Percentiles rank a stretch among this genome's conserved stretches.
These are phyloP conservation scores for Erpobdella octoculata DNA, from an alignment of 2,888 invertebrate species.

Conservation along the genomic window DNA sequence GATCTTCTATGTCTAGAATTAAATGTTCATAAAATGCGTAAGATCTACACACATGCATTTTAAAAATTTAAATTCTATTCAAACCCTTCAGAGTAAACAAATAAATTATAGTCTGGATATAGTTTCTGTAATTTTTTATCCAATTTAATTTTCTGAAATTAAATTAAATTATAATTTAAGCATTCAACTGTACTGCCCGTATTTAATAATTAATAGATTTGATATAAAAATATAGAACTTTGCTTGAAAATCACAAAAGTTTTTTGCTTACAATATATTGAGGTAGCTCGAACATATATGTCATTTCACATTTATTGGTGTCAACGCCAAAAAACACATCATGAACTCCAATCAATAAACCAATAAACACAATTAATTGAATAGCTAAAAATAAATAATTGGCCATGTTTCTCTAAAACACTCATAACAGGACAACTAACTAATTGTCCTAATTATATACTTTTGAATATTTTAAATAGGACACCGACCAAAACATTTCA, in stretches of 20 bases:
- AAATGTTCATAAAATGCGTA: too few relatives aligned
- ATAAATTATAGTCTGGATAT: slow-evolving; percentile 75
- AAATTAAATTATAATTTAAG: background rate
- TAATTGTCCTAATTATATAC: too few relatives aligned
- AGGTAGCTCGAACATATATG: slow-evolving; percentile 87
- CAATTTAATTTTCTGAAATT: slow-evolving; percentile 42
- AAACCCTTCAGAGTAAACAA: slow-evolving; percentile 80
- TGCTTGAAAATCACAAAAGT: background rate
- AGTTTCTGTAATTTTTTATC: slow-evolving; percentile 53
- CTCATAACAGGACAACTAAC: too few relatives aligned
- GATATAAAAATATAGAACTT: too few relatives aligned
- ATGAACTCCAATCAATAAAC: slow-evolving; percentile 59
- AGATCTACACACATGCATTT: too few relatives aligned
- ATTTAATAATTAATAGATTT: too few relatives aligned
- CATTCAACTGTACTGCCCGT: slow-evolving; percentile 36
- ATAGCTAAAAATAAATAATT: background rate
- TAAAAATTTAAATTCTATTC: background rate
- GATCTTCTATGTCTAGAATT: background rate
- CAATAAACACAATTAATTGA: background rate
- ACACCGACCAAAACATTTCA: too few relatives aligned
- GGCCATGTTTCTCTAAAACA: too few relatives aligned
- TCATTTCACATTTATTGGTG: slow-evolving; percentile 81
- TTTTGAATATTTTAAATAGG: too few relatives aligned
- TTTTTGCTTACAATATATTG: slow-evolving; percentile 71
- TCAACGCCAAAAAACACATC: slow-evolving; percentile 65